Evolutionary conservation across 1,140 invertebrate genomes (phyloP).

Genomic region (Procambarus virginalis): DNA sequence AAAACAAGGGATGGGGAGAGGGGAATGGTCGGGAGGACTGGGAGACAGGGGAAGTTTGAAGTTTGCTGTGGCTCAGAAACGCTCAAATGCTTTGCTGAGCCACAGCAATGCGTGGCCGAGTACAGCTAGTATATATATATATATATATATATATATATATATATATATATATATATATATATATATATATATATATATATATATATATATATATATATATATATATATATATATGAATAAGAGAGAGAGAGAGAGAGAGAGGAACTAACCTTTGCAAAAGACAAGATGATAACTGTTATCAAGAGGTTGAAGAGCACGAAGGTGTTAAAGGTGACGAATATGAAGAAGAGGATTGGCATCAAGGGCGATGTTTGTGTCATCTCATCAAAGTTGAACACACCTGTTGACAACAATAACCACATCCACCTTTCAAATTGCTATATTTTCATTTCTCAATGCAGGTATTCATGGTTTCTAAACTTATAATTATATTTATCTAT

Average conservation of each 20-base stretch:
- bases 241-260: too few species aligned
- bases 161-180: neutral
- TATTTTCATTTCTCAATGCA: neutral
- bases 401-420: neutral
- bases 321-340: constrained; percentile 76
- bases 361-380: constrained; percentile 73
- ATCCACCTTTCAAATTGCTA: too few species aligned
- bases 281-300: constrained; percentile 77
- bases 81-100: too few species aligned
- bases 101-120: too few species aligned
- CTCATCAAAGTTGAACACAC: constrained; percentile 72
- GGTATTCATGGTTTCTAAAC: neutral
- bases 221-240: neutral
- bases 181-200: constrained; percentile 44
- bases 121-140: too few species aligned
- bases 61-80: too few species aligned
- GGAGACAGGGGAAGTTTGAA: too few species aligned
- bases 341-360: constrained; percentile 76
- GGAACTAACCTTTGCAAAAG: constrained; percentile 74
- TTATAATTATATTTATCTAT: neutral
- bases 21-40: too few species aligned
- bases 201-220: constrained; percentile 36
- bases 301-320: constrained; percentile 79
- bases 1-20: too few species aligned
- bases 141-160: too few species aligned